Conservation (phyloP, 2,888 invertebrate genomes). For the Apamea epomidion region DNA sequence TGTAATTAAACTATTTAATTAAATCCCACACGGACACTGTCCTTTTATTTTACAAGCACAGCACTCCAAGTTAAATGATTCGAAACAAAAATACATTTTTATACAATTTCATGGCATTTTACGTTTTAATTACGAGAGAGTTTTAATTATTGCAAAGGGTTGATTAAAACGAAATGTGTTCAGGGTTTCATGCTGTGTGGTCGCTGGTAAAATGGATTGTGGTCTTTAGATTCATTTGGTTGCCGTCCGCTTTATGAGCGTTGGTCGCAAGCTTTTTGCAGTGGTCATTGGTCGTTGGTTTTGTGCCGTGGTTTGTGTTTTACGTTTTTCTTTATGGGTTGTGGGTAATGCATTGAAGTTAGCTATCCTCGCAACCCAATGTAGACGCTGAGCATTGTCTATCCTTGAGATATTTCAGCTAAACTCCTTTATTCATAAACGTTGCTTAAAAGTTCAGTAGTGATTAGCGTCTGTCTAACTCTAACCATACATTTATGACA, state of each 20-base stretch:
- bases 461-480: no score
- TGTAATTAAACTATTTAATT: conserved; percentile 80
- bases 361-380: neutral
- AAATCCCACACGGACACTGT: conserved; percentile 65
- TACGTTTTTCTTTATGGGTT: neutral
- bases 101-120: conserved; percentile 34
- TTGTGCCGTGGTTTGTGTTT: neutral
- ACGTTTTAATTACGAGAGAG: conserved; percentile 33
- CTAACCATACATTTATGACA: no score
- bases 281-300: neutral
- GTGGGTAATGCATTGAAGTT: neutral
- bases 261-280: conserved; percentile 13
- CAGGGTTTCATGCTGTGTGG: conserved; percentile 34
- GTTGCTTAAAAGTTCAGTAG: no score
- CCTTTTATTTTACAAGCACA: conserved; percentile 51
- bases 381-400: no score
- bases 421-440: no score
- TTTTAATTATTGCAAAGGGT: conserved; percentile 49
- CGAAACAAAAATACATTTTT: conserved; percentile 59
- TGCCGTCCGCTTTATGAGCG: conserved; percentile 16
- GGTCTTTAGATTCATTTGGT: conserved; percentile 35
- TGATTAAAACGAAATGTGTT: conserved; percentile 40
- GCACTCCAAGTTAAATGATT: conserved; percentile 54
- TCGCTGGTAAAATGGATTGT: conserved; percentile 37
- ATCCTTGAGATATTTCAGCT: neutral